Percentiles rank a stretch among this genome's conserved stretches.
phyloP scores from a whole-genome alignment of 2,113 vertebrate species.

The Corythaixoides concolor region DNA sequence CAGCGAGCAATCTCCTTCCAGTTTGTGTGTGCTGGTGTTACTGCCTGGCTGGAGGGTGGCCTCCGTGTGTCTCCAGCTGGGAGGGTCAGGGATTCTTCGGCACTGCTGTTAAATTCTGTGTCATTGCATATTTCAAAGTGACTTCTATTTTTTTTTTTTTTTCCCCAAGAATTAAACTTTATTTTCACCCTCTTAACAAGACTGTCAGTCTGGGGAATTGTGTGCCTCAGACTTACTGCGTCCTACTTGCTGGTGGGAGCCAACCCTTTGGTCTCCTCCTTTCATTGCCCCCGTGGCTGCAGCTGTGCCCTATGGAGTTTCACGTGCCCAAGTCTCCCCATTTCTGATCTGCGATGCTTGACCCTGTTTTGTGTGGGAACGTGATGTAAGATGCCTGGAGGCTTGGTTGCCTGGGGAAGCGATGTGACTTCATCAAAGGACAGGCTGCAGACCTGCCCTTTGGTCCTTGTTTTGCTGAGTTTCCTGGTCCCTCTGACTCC shows the following conservation, averaged over 20 bases:
- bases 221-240: not conserved
- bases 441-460: not conserved
- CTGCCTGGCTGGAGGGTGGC: not conserved
- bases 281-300: not conserved
- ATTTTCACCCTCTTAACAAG: not conserved
- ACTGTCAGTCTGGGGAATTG: not conserved
- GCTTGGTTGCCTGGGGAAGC: not conserved
- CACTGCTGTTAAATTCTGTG: not conserved
- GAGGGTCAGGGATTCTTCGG: not conserved
- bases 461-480: not conserved
- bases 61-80: not conserved
- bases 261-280: not conserved
- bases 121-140: not conserved
- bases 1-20: not conserved
- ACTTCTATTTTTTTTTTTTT: not conserved
- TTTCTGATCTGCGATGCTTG: not conserved
- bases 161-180: not conserved
- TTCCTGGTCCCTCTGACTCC: not conserved
- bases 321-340: accelerated
- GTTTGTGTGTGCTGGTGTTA: accelerated
- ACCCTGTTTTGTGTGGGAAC: not conserved
- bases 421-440: accelerated
- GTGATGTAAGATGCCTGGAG: accelerated
- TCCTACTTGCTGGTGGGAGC: not conserved
- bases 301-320: not conserved